These are phyloP conservation scores for Thunnus albacares DNA, from an alignment of 2,797 vertebrate species.

Conservation along the genomic window DNA sequence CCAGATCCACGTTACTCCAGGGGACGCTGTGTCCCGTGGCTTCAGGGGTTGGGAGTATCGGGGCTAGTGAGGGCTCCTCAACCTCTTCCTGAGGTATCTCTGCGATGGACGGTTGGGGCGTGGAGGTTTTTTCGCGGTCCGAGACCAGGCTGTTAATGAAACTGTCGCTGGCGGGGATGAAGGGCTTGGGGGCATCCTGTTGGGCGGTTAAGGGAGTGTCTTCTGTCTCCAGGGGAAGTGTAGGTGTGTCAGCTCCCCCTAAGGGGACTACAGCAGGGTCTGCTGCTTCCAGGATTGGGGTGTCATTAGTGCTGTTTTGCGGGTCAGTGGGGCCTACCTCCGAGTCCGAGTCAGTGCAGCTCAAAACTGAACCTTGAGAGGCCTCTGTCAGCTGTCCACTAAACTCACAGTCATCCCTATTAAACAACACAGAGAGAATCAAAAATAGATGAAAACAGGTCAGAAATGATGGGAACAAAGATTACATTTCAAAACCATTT, in stretches of 20 bases:
- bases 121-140: slow-evolving; percentile 72
- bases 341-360: slow-evolving; percentile 87
- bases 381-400: slow-evolving; percentile 88
- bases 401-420: slow-evolving; percentile 89
- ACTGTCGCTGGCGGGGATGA: slow-evolving; percentile 86
- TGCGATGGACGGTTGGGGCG: slow-evolving; percentile 47
- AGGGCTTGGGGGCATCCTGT: slow-evolving; percentile 61
- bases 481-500: no score
- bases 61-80: slow-evolving; percentile 43
- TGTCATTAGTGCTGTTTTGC: slow-evolving; percentile 34
- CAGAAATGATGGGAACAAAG: no score
- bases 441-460: no score
- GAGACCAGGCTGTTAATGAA: slow-evolving; percentile 87
- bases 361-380: slow-evolving; percentile 83
- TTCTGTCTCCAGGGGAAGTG: slow-evolving; percentile 39
- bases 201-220: slow-evolving; percentile 14
- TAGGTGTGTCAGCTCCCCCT: slow-evolving; percentile 43
- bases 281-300: slow-evolving; percentile 66
- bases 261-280: slow-evolving; percentile 71
- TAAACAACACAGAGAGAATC: slow-evolving; percentile 24
- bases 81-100: slow-evolving; percentile 60
- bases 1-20: slow-evolving; percentile 96
- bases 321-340: slow-evolving; percentile 75
- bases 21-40: slow-evolving; percentile 74
- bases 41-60: slow-evolving; percentile 62